A percentile compares a stretch with the other conserved stretches of the same genome.
Evolutionary conservation across 2,113 vertebrate species (phyloP).

Genomic region (Tachuris rubrigastra): DNA sequence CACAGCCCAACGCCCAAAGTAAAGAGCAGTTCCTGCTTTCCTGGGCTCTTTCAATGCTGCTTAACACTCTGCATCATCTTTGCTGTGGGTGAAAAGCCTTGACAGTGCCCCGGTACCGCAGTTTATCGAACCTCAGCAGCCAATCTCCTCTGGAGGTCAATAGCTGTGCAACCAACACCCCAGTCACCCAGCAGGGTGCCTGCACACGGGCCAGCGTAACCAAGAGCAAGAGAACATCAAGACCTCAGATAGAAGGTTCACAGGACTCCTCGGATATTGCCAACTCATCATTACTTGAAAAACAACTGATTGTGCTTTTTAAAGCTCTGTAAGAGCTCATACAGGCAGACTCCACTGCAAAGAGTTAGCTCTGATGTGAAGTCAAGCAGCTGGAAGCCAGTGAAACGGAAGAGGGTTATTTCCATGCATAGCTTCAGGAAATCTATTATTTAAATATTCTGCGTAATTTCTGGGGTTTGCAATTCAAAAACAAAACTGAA

Average conservation of each 20-base stretch:
- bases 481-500: background rate
- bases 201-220: background rate
- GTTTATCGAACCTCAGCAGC: background rate
- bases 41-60: background rate
- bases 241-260: background rate
- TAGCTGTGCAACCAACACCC: background rate
- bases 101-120: background rate
- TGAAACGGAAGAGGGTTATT: background rate
- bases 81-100: background rate
- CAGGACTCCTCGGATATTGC: background rate
- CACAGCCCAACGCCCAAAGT: background rate
- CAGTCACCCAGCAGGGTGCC: background rate
- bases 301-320: background rate
- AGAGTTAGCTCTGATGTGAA: background rate
- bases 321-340: background rate
- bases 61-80: rapidly evolving
- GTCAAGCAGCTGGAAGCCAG: background rate
- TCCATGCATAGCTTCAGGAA: background rate
- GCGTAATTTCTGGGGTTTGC: background rate
- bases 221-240: background rate
- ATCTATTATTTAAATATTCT: constrained; percentile 11
- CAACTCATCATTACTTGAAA: background rate
- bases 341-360: background rate
- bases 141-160: background rate
- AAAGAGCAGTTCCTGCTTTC: background rate